These are phyloP conservation scores for Palythoa grandiflora DNA, from an alignment of 92 coral and sea anemone species.

Conservation along the genomic window DNA sequence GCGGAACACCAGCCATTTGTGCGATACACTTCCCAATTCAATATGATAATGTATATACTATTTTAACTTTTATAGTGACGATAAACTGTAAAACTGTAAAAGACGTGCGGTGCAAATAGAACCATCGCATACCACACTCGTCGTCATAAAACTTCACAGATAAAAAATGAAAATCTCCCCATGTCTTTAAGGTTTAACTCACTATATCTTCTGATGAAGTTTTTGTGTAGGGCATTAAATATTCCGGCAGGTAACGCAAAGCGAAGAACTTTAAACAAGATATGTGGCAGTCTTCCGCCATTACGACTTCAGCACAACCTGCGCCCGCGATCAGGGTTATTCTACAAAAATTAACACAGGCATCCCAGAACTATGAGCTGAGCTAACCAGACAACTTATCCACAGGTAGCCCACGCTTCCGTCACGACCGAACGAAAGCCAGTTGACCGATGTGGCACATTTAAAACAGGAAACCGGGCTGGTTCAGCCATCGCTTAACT, in stretches of 20 bases:
- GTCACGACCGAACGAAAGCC: too few species aligned
- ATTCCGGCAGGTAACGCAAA: constrained; percentile 34
- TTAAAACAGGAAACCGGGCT: too few species aligned
- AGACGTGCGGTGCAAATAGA: background rate
- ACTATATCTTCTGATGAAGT: background rate
- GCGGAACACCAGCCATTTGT: constrained; percentile 58
- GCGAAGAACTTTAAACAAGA: background rate
- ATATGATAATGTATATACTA: background rate
- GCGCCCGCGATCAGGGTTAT: constrained; percentile 10
- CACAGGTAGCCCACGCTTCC: too few species aligned
- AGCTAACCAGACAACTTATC: too few species aligned
- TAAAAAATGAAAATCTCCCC: background rate
- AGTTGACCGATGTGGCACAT: too few species aligned
- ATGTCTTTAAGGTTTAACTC: background rate
- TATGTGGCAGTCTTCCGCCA: constrained; percentile 40
- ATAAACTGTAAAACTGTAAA: background rate
- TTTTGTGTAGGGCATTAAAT: constrained; percentile 18
- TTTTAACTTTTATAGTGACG: background rate
- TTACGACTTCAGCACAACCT: background rate
- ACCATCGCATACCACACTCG: background rate
- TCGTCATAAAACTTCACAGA: constrained; percentile 10
- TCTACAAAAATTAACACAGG: background rate
- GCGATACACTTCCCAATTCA: constrained; percentile 21
- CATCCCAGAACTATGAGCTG: background rate
- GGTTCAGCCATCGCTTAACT: too few species aligned